A percentile compares a stretch with the other conserved stretches of the same genome.
These are phyloP conservation scores for Lepas anatifera DNA, from an alignment of 2,888 invertebrate species.

Conservation along the genomic window DNA sequence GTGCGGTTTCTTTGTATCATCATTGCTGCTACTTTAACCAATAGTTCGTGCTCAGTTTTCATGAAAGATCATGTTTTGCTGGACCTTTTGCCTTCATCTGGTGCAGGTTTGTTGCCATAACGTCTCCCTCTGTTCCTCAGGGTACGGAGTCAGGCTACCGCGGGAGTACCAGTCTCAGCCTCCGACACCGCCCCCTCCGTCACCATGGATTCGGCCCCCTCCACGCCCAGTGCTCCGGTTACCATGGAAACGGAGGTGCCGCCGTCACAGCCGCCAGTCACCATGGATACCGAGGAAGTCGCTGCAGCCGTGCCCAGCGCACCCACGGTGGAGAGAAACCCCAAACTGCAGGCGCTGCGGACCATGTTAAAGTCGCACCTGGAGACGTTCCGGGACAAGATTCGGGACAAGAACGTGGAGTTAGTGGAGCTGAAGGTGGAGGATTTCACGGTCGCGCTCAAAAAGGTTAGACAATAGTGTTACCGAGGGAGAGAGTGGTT, in stretches of 20 bases:
- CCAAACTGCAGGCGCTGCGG: not conserved
- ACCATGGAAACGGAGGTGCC: not conserved
- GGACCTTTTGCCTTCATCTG: too few species aligned
- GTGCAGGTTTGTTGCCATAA: too few species aligned
- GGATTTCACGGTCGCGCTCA: not conserved
- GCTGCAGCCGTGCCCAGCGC: not conserved
- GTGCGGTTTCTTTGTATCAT: too few species aligned
- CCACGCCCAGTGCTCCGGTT: not conserved
- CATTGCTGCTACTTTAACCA: too few species aligned
- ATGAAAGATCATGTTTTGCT: too few species aligned
- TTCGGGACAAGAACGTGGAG: not conserved
- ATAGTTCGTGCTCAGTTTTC: too few species aligned
- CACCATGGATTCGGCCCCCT: not conserved
- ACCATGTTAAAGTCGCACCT: not conserved
- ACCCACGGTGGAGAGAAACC: not conserved
- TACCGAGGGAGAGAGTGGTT: too few species aligned
- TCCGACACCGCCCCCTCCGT: not conserved
- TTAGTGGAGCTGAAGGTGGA: not conserved
- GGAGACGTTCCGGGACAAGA: constrained; percentile 1
- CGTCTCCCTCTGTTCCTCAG: too few species aligned
- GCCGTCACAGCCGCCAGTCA: not conserved
- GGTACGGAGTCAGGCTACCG: not conserved
- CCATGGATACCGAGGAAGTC: not conserved
- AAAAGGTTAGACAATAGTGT: not conserved
- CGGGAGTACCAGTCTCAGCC: not conserved